phyloP scores from a whole-genome alignment of 2,113 vertebrate species.

The Gorsachius goisagi region DNA sequence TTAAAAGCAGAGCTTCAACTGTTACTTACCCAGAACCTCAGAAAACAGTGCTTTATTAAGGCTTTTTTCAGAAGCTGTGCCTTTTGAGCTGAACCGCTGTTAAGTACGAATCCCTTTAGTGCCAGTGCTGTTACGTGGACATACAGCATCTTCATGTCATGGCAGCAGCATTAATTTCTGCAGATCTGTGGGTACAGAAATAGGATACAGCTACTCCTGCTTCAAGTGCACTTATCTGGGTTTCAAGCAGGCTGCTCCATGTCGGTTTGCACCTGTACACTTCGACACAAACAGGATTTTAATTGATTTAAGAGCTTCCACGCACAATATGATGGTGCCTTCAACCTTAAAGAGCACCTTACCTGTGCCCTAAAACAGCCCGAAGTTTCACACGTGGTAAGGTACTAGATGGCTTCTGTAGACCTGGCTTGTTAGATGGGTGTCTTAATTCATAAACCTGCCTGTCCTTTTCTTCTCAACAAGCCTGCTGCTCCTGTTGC shows the following conservation, averaged over 20 bases:
- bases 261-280: background rate
- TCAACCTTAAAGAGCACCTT: background rate
- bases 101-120: background rate
- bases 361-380: background rate
- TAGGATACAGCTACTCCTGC: background rate
- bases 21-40: background rate
- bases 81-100: background rate
- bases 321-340: background rate
- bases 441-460: background rate
- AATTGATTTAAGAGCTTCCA: background rate
- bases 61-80: background rate
- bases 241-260: background rate
- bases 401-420: background rate
- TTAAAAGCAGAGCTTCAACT: background rate
- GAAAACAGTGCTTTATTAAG: background rate
- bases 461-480: background rate
- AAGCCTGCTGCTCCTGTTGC: background rate
- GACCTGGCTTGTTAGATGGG: background rate
- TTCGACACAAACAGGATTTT: background rate
- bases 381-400: background rate
- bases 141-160: rapidly evolving
- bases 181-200: background rate
- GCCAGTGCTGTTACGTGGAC: background rate
- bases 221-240: background rate
- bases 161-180: background rate